Conservation (phyloP, 2,888 invertebrate genomes). For the Drosophila rubida region DNA sequence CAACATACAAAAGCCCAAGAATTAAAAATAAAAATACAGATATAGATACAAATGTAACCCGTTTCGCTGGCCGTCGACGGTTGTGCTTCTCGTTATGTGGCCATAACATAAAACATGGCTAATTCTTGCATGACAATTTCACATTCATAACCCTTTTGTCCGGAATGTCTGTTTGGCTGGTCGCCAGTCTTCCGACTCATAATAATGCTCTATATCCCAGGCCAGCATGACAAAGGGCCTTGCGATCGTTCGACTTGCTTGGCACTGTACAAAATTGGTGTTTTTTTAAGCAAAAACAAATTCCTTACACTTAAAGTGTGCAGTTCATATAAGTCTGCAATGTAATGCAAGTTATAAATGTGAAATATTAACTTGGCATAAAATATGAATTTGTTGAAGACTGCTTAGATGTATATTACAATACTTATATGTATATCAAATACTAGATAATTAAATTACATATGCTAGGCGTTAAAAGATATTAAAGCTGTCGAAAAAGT, state of each 20-base stretch:
- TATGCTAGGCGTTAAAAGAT: no score
- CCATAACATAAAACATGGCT: conserved; percentile 78
- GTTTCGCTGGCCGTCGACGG: background rate
- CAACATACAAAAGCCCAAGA: conserved; percentile 7
- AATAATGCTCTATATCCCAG: conserved; percentile 58
- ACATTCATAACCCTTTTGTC: conserved; percentile 83
- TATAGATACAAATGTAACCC: conserved; percentile 49
- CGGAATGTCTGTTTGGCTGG: conserved; percentile 49
- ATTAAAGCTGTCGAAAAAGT: no score
- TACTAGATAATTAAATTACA: no score
- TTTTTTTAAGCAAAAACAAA: no score
- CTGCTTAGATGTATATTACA: no score
- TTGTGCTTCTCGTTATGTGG: conserved; percentile 65
- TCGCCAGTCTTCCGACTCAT: conserved; percentile 70
- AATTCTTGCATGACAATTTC: conserved; percentile 84
- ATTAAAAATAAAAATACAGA: conserved; percentile 11
- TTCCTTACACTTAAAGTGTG: no score
- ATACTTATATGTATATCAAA: no score
- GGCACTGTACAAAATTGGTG: background rate
- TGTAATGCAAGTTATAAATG: no score
- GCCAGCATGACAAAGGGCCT: background rate
- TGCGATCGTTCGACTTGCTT: background rate
- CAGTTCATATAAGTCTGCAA: no score
- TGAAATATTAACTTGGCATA: no score
- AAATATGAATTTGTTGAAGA: no score